Evolutionary conservation across 2,888 invertebrate species (phyloP).

Genomic region (Amphipyra tragopoginis): DNA sequence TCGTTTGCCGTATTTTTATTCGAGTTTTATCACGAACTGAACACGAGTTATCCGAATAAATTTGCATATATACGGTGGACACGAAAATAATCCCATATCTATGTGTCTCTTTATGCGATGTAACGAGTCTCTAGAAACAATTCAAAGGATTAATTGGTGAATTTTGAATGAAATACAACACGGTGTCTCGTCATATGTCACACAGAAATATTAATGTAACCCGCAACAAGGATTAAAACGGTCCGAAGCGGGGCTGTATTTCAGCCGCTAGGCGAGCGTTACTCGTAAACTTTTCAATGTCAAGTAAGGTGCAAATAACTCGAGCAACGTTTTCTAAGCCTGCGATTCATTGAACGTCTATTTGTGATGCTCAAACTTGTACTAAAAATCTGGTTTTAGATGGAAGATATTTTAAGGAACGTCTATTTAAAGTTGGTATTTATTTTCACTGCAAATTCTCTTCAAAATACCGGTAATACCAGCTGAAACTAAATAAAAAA

Average conservation of each 20-base stretch:
- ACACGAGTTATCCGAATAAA: constrained; percentile 48
- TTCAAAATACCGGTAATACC: too few species aligned
- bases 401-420: too few species aligned
- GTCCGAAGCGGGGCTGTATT: constrained; percentile 61
- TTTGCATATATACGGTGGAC: constrained; percentile 54
- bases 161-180: constrained; percentile 56
- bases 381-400: neutral
- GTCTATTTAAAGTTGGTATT: too few species aligned
- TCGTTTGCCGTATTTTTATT: constrained; percentile 53
- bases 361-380: neutral
- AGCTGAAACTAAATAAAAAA: too few species aligned
- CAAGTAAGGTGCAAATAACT: constrained; percentile 47
- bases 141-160: constrained; percentile 49
- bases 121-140: constrained; percentile 38
- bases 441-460: too few species aligned
- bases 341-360: constrained; percentile 2
- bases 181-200: constrained; percentile 55
- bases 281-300: constrained; percentile 56
- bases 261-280: constrained; percentile 52
- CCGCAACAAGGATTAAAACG: constrained; percentile 64
- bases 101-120: constrained; percentile 35
- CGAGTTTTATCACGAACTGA: constrained; percentile 44
- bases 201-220: constrained; percentile 66
- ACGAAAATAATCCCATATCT: constrained; percentile 42
- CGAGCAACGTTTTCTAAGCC: constrained; percentile 14